Evolutionary conservation across 2,113 vertebrate genomes (phyloP), one percentile per base, ranked within the genome.

Genomic region (Pseudorhombus dupliciocellatus): DNA sequence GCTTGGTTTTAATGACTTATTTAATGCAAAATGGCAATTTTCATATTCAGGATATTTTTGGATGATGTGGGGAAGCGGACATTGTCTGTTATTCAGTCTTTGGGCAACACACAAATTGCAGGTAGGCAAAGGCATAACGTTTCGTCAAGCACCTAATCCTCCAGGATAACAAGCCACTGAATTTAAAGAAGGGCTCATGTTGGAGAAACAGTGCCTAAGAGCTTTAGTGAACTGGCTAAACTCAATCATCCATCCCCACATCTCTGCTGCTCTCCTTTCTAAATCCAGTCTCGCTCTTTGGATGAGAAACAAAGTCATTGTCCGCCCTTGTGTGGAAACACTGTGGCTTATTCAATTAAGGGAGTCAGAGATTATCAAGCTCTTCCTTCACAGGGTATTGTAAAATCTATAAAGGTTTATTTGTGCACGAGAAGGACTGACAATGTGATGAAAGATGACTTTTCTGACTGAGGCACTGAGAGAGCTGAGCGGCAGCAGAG

Each of bases 401-500:
- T 34, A 31, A 31, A n/a, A 28, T 44, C 20, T 54, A 58, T 51
- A 21, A 31, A 31, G 34, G 61, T 46, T 20, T 37, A 22, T 31
- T 48, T 52, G 21, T 20, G 0, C 12, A 79, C 12, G n/a, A 37
- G 51, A 26, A 21, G 40, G 34, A 78, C 60, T 76, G 72, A 79
- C 78, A 87, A 82, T 44, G 40, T 18, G 16, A 44, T 16, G 40
- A 44, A n/a, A 87, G 79, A 79, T 80, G 87, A 88, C 86, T 83
- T 87, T 87, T 84, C 87, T 93, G 84, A 70, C 72, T 64, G 55
- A 57, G 20, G 34, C 71, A 62, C 71, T 87, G 85, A 90, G 88
- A 89, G 87, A 78, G 53, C 79, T 71, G 50, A 67, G 42, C 42
- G 3, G 28, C 50, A 84, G 30, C 52, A 60, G 31, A 8, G 31